Base-by-base conservation (phyloP, 2,113 vertebrate species). In the Trogon melanurus region DNA sequence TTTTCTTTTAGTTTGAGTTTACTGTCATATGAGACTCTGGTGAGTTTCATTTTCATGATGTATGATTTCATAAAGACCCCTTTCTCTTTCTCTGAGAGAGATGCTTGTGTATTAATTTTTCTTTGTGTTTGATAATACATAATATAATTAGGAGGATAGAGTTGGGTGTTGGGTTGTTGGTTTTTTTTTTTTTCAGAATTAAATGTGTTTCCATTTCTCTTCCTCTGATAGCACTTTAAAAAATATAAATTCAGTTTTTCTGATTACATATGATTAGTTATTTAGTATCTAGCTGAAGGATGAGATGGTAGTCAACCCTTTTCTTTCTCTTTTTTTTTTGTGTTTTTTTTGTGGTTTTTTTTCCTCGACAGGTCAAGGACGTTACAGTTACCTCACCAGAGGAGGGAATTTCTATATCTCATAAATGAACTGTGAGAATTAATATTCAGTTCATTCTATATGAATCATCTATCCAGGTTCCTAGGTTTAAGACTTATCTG, bases 251-350 rank as follows among this genome's bases (percentile, higher is more conserved):
- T 6, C 23, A 54, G 4, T n/a, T 82, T 6, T 87, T 85, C n/a
- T 64, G 6, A n/a, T 81, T 85, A n/a, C 9, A 57, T 8, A 34
- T 38, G 41, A 66, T 65, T 10, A 36, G 8, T 73, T 91, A 32
- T 48, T 76, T 87, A 74, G 2, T 18, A 45, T 41, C 51, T 41
- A 32, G 7, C 6, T 89, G 36, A 58, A 7, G 10, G 19, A 13
- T 67, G 29, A 69, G 17, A 21, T 32, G 3, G 16, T 6, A 57
- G 6, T 19, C 17, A 73, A 50, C 0, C 2, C 0, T 7, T 36
- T 67, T 44, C 70, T 54, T 64, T 25, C 23, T 45, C n/a, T 34
- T 62, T 32, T 34, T 62, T 32, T 14, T 36, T 36, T 36, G 36
- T 36, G 7, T 36, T 36, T 36, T 36, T 36, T 36, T 36, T 36